These are phyloP conservation scores for Phrynosoma platyrhinos DNA, from an alignment of 2,113 vertebrate genomes.

Conservation along the genomic window DNA sequence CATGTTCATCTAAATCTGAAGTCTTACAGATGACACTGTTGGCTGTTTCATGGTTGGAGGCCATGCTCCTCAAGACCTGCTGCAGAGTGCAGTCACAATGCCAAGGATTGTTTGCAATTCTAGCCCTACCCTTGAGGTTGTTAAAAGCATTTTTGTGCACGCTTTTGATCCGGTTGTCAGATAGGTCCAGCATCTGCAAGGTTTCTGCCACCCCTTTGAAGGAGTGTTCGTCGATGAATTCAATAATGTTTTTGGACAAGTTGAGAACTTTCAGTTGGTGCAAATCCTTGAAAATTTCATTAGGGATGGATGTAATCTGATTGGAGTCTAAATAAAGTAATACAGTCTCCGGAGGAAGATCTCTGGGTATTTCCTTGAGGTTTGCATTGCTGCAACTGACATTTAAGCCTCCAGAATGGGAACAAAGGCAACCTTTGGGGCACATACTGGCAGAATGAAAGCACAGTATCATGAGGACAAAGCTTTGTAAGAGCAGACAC, in stretches of 20 bases:
- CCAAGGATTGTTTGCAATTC: constrained; percentile 97
- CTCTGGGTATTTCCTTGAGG: constrained; percentile 95
- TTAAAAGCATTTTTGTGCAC: constrained; percentile 96
- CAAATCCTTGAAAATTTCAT: constrained; percentile 94
- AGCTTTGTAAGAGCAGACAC: constrained; percentile 97
- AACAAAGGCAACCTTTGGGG: constrained; percentile 95
- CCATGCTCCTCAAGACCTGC: constrained; percentile 95
- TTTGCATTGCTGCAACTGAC: constrained; percentile 96
- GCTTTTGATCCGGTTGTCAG: constrained; percentile 94
- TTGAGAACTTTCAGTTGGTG: constrained; percentile 93
- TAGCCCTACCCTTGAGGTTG: constrained; percentile 90
- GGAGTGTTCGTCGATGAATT: constrained; percentile 93
- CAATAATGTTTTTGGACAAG: constrained; percentile 95
- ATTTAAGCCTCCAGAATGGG: constrained; percentile 89
- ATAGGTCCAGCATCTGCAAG: constrained; percentile 94
- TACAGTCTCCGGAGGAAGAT: constrained; percentile 92
- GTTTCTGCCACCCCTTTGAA: constrained; percentile 94
- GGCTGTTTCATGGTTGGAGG: constrained; percentile 92
- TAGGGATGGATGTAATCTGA: constrained; percentile 95
- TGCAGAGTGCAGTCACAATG: constrained; percentile 98
- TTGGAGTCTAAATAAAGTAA: constrained; percentile 95
- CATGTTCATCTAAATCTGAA: constrained; percentile 88
- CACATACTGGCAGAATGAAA: constrained; percentile 99
- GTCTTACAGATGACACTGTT: constrained; percentile 94
- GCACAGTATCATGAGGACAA: constrained; percentile 98